phyloP scores from a whole-genome alignment of 1,140 invertebrate genomes.

The Latrodectus geometricus region DNA sequence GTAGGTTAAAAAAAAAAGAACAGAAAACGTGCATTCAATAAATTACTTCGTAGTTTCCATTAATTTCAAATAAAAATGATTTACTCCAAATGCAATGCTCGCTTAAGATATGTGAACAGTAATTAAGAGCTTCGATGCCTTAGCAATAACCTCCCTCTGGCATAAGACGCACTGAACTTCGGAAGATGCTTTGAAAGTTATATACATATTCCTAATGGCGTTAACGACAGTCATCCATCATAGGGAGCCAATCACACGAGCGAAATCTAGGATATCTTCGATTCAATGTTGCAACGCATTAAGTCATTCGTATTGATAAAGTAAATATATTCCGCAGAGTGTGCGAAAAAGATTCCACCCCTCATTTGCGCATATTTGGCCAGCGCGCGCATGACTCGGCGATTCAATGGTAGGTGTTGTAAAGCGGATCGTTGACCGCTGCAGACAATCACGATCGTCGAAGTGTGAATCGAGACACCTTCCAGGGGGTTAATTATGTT shows the following conservation, averaged over 20 bases:
- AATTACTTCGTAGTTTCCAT: no score
- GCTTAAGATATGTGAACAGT: no score
- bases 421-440: constrained; percentile 39
- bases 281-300: constrained; percentile 2
- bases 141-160: no score
- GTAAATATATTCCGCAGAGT: constrained; percentile 12
- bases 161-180: neutral
- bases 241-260: neutral
- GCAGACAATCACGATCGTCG: constrained; percentile 45
- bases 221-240: neutral
- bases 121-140: no score
- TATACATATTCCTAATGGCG: neutral
- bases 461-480: constrained; percentile 61
- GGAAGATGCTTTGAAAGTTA: neutral
- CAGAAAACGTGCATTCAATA: no score
- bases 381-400: constrained; percentile 28
- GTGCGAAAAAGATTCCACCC: neutral
- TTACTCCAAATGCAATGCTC: no score
- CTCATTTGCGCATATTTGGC: constrained; percentile 37
- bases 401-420: constrained; percentile 37
- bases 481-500: constrained; percentile 58
- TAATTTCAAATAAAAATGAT: no score
- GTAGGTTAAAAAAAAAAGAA: no score
- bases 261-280: neutral
- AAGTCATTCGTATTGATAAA: constrained; percentile 46